phyloP scores from a whole-genome alignment of 1,140 invertebrate genomes.

The Aplysia californica region DNA sequence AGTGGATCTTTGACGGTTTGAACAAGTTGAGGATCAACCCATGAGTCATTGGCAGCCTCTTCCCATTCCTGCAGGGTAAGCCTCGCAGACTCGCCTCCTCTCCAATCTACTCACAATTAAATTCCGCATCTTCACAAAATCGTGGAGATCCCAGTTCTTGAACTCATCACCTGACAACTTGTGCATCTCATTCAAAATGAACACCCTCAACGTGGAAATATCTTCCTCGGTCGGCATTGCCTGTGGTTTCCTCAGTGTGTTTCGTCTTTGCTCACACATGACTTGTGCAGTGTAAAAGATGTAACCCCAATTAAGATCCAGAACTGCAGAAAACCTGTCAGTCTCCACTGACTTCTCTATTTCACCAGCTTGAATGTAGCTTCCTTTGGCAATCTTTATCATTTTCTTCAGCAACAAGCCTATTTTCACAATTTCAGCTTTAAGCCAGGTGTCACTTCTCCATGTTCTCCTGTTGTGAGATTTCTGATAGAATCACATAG shows the following conservation, averaged over 20 bases:
- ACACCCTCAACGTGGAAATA: conserved; percentile 6
- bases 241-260: conserved; percentile 8
- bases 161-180: conserved; percentile 15
- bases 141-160: not conserved
- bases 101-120: conserved; percentile 27
- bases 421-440: not conserved
- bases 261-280: not conserved
- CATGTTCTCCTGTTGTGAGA: conserved; percentile 1
- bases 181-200: conserved; percentile 20
- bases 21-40: conserved; percentile 24
- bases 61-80: conserved; percentile 28
- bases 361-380: conserved; percentile 5
- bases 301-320: conserved; percentile 20
- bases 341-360: conserved; percentile 3
- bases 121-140: conserved; percentile 30
- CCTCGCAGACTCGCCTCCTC: not conserved
- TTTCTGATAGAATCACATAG: not conserved
- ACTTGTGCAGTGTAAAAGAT: conserved; percentile 15
- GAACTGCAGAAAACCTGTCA: not conserved
- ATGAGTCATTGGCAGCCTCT: conserved; percentile 30
- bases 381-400: conserved; percentile 6
- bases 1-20: conserved; percentile 16
- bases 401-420: conserved; percentile 9
- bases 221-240: conserved; percentile 2
- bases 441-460: not conserved